Percentiles rank a stretch among this genome's conserved stretches.
These are phyloP conservation scores for Gobius niger DNA, from an alignment of 2,113 vertebrate species.

Conservation along the genomic window DNA sequence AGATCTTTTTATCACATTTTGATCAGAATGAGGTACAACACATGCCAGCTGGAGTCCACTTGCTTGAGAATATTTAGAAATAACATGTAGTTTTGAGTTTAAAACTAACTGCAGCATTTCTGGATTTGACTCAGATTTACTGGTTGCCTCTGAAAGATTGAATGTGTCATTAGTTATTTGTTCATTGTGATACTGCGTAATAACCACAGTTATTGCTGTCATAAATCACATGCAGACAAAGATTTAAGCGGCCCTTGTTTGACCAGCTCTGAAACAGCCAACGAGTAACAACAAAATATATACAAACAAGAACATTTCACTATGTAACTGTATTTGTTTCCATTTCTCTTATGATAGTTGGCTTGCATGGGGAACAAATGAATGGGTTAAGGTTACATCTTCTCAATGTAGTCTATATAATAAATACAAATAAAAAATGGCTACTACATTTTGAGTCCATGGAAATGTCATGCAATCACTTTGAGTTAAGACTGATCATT, in stretches of 20 bases:
- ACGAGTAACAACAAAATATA: too few relatives aligned
- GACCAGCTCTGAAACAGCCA: conserved; percentile 35
- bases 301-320: too few relatives aligned
- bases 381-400: too few relatives aligned
- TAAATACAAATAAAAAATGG: too few relatives aligned
- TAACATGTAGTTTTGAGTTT: background rate
- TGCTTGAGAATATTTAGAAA: too few relatives aligned
- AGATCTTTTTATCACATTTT: too few relatives aligned
- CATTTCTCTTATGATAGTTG: background rate
- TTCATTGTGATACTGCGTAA: conserved; percentile 35
- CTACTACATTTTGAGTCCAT: background rate
- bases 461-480: background rate
- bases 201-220: conserved; percentile 56
- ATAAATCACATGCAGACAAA: conserved; percentile 53
- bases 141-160: conserved; percentile 39
- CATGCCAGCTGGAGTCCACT: too few relatives aligned
- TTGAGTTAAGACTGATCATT: background rate
- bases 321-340: too few relatives aligned
- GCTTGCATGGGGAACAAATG: background rate
- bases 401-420: background rate
- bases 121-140: conserved; percentile 46
- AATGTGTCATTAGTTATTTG: conserved; percentile 38
- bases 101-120: conserved; percentile 50
- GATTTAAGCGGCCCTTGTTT: conserved; percentile 27
- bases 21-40: too few relatives aligned